phyloP scores from a whole-genome alignment of 2,888 invertebrate genomes.

The Limnephilus marmoratus region DNA sequence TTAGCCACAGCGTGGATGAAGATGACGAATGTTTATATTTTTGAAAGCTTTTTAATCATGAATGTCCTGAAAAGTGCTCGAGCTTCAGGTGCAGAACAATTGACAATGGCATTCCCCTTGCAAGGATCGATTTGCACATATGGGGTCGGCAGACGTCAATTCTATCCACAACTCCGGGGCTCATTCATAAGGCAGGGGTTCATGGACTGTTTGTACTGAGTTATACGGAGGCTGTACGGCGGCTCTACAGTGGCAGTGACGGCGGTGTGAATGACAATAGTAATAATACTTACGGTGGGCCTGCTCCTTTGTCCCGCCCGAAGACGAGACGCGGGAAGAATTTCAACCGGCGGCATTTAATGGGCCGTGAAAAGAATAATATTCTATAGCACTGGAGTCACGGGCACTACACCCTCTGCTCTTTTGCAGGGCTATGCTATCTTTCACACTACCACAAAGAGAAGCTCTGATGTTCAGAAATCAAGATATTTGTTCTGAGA shows the following conservation, averaged over 20 bases:
- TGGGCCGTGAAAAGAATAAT: slow-evolving; percentile 52
- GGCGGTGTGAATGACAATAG: slow-evolving; percentile 39
- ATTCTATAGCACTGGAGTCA: slow-evolving; percentile 21
- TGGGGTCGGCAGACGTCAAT: background rate
- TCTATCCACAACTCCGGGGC: background rate
- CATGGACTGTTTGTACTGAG: background rate
- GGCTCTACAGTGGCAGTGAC: background rate
- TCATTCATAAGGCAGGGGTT: background rate
- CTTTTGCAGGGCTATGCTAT: background rate
- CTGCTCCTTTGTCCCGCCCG: slow-evolving; percentile 11
- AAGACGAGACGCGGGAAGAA: slow-evolving; percentile 43
- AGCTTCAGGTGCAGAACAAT: background rate
- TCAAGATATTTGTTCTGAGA: no score
- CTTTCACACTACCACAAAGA: background rate
- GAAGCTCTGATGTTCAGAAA: background rate
- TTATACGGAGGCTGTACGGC: background rate
- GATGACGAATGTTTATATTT: background rate
- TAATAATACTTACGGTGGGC: background rate
- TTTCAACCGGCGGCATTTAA: slow-evolving; percentile 52
- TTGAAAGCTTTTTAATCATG: background rate
- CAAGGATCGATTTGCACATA: background rate
- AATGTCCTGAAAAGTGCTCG: background rate
- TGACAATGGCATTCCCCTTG: background rate
- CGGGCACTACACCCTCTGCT: background rate
- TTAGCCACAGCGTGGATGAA: background rate